Percentiles rank a stretch among this genome's conserved stretches.
Conservation (phyloP, 2,888 invertebrate genomes). For the Platypus cylindrus region DNA sequence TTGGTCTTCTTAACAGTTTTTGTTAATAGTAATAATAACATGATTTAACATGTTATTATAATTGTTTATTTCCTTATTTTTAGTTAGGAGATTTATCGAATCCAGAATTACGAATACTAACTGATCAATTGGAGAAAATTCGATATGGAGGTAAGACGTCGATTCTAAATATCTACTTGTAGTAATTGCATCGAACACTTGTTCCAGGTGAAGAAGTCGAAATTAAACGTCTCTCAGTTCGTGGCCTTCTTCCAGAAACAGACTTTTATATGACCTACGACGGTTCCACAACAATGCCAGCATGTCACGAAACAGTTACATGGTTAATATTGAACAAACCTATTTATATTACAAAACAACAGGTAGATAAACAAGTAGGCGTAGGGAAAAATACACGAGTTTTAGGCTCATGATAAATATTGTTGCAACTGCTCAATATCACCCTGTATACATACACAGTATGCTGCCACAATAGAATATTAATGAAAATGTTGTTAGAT, state of each 20-base stretch:
- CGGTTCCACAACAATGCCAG: slow-evolving; percentile 92
- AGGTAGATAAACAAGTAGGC: slow-evolving; percentile 58
- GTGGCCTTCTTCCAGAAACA: slow-evolving; percentile 82
- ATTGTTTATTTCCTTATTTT: slow-evolving; percentile 16
- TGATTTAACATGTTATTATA: not conserved
- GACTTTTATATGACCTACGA: slow-evolving; percentile 98
- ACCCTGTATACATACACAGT: no score
- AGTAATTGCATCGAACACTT: not conserved
- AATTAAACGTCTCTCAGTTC: slow-evolving; percentile 73
- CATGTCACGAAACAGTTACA: slow-evolving; percentile 96
- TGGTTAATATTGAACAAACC: slow-evolving; percentile 82
- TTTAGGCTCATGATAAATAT: no score
- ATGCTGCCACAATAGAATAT: no score
- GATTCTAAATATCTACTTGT: not conserved
- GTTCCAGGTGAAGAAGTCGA: slow-evolving; percentile 66
- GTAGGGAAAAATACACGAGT: no score
- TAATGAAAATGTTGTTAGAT: no score
- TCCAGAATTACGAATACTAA: slow-evolving; percentile 79
- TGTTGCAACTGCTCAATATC: no score
- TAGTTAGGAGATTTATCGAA: slow-evolving; percentile 88
- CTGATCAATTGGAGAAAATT: slow-evolving; percentile 85
- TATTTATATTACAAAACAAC: slow-evolving; percentile 85
- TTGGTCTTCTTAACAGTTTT: not conserved
- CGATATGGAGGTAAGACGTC: slow-evolving; percentile 68
- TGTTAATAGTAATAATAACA: slow-evolving; percentile 1